Evolutionary conservation across 2,113 vertebrate genomes (phyloP).

Genomic region (Varanus komodoensis): DNA sequence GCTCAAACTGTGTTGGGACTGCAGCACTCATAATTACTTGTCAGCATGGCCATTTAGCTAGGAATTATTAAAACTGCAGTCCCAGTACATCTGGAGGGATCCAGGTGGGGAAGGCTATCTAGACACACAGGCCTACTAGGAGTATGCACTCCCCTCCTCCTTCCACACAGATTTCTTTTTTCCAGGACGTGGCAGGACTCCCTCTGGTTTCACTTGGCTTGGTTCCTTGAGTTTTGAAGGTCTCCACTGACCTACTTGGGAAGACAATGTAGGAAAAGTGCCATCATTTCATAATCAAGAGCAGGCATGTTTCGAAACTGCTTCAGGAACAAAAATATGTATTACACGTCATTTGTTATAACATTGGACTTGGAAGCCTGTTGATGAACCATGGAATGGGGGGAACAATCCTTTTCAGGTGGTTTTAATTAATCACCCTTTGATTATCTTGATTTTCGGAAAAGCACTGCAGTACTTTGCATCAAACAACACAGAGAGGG

Average conservation of each 20-base stretch:
- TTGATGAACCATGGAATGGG: background rate
- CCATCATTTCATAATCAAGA: conserved; percentile 32
- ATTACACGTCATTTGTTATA: background rate
- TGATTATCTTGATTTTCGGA: background rate
- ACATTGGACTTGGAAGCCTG: background rate
- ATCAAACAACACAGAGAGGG: background rate
- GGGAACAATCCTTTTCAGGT: background rate
- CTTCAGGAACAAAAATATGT: conserved; percentile 19
- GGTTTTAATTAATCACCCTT: background rate
- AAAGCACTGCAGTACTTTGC: background rate
- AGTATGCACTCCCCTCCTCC: background rate
- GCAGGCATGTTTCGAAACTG: background rate
- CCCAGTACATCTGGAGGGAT: no score
- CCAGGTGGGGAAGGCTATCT: background rate
- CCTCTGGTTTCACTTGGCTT: conserved; percentile 55
- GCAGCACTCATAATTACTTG: no score
- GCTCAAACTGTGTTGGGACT: no score
- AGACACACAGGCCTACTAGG: conserved; percentile 36
- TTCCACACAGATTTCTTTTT: background rate
- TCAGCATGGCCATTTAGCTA: no score
- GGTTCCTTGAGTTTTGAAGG: conserved; percentile 18
- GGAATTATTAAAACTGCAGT: no score
- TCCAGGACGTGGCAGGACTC: conserved; percentile 42
- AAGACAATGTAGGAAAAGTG: conserved; percentile 31
- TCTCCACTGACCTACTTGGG: conserved; percentile 29